A percentile compares a stretch with the other conserved stretches of the same genome.
Conservation (phyloP, 1,140 invertebrate genomes). For the Temnothorax curvispinosus region DNA sequence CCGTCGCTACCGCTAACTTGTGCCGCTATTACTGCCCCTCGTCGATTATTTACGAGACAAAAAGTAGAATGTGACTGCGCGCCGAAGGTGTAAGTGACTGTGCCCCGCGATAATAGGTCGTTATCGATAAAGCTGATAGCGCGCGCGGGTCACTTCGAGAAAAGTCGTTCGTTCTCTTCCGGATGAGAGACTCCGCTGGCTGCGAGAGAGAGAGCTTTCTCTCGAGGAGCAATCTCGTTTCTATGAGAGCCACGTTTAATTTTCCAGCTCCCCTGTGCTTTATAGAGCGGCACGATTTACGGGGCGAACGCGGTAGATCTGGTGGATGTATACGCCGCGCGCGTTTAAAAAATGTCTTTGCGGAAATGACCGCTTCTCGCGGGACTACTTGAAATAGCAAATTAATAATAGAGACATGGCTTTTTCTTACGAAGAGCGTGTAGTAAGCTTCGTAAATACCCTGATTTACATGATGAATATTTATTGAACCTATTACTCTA, state of each 20-base stretch:
- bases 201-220: neutral
- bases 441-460: neutral
- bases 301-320: neutral
- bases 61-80: neutral
- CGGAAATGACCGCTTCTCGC: constrained; percentile 7
- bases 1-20: neutral
- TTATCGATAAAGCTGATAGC: constrained; percentile 23
- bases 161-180: constrained; percentile 8
- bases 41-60: constrained; percentile 46
- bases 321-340: neutral
- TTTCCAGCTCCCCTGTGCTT: neutral
- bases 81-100: constrained; percentile 1
- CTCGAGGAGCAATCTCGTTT: constrained; percentile 31
- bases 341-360: neutral
- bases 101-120: constrained; percentile 18
- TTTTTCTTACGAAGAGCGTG: neutral
- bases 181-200: neutral
- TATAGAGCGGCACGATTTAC: neutral
- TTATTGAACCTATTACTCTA: neutral
- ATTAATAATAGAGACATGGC: neutral
- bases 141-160: neutral
- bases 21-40: neutral
- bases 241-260: constrained; percentile 26
- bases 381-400: neutral
- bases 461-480: neutral